These are phyloP conservation scores for Odontamblyopus lacepedii DNA, from an alignment of 2,797 vertebrate genomes.

Conservation along the genomic window DNA sequence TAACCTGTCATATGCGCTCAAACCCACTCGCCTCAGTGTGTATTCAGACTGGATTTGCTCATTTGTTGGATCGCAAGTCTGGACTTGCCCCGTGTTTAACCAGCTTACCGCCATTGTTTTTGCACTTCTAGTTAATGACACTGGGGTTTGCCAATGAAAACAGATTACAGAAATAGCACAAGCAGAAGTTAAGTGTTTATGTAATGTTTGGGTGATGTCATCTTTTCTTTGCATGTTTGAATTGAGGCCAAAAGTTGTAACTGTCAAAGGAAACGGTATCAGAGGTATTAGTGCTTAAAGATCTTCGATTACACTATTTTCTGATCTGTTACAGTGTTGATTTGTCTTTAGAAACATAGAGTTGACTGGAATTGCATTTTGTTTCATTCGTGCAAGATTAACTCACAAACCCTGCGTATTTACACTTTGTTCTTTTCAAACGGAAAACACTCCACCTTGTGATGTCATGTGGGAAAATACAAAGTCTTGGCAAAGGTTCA, in stretches of 20 bases:
- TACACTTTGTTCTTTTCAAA: no score
- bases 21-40: constrained; percentile 30
- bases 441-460: no score
- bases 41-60: constrained; percentile 24
- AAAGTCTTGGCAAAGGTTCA: no score
- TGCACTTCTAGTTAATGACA: constrained; percentile 18
- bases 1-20: constrained; percentile 23
- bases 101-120: constrained; percentile 40
- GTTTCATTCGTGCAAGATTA: no score
- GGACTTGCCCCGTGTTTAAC: constrained; percentile 41
- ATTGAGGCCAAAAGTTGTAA: background rate
- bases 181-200: background rate
- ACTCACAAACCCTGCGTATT: no score
- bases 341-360: no score
- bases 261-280: background rate
- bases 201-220: background rate
- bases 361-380: no score
- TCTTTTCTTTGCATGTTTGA: background rate
- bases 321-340: no score
- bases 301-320: no score
- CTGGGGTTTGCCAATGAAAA: constrained; percentile 14
- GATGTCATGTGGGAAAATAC: no score
- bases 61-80: constrained; percentile 32
- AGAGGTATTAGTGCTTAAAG: background rate
- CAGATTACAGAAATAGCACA: background rate